A percentile compares a stretch with the other conserved stretches of the same genome.
Conservation (phyloP, 1,140 invertebrate genomes). For the Drosophila sturtevanti region DNA sequence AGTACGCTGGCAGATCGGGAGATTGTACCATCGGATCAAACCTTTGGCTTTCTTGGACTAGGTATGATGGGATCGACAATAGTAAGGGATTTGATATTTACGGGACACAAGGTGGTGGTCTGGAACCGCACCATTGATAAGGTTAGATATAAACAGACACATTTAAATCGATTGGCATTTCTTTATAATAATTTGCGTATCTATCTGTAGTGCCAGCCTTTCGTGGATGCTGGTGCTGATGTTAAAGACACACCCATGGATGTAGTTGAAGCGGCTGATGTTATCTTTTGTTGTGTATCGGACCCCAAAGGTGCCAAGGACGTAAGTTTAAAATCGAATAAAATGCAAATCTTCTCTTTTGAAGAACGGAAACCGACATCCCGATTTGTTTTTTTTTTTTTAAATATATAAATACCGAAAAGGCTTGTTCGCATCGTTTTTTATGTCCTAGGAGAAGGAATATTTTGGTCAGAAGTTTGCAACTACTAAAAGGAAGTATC, state of each 20-base stretch:
- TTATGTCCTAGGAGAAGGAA: too few species aligned
- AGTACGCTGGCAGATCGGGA: conserved; percentile 93
- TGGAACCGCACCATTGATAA: conserved; percentile 97
- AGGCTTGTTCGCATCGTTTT: too few species aligned
- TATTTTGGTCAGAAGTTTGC: too few species aligned
- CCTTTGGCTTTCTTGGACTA: conserved; percentile 97
- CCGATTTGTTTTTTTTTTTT: too few species aligned
- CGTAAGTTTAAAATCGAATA: conserved; percentile 85
- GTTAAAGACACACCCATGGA: conserved; percentile 94
- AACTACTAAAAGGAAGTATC: too few species aligned
- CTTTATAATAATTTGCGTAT: not conserved
- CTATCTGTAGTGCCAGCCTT: conserved; percentile 86
- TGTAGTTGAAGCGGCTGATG: conserved; percentile 94
- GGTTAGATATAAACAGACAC: conserved; percentile 85
- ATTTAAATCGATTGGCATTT: not conserved
- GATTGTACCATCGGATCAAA: conserved; percentile 92
- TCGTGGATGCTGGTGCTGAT: conserved; percentile 89
- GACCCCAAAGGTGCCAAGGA: conserved; percentile 97
- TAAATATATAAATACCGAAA: too few species aligned
- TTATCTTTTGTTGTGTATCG: conserved; percentile 97
- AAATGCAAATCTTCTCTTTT: too few species aligned
- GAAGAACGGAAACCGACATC: too few species aligned
- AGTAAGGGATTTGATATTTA: conserved; percentile 96
- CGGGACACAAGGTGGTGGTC: conserved; percentile 95
- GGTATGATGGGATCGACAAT: conserved; percentile 98